Evolutionary conservation across 2,888 invertebrate species (phyloP).

Genomic region (Stramonita haemastoma): DNA sequence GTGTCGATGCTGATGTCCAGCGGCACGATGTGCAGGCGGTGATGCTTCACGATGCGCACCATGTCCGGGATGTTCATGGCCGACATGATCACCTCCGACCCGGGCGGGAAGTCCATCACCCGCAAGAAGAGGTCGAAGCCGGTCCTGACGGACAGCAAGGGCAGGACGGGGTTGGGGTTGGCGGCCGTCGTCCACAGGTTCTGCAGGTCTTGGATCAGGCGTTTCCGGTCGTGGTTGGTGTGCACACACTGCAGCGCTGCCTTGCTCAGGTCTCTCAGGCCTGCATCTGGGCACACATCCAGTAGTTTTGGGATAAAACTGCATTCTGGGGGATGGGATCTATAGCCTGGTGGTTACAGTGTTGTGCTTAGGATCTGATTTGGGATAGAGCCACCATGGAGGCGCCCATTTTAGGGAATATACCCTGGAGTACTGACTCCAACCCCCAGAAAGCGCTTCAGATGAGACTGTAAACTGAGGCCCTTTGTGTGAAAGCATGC

Average conservation of each 20-base stretch:
- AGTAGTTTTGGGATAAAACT: no score
- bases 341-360: no score
- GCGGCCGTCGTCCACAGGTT: constrained; percentile 59
- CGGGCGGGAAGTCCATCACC: constrained; percentile 72
- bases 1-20: constrained; percentile 75
- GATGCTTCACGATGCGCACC: constrained; percentile 70
- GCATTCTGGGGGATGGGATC: no score
- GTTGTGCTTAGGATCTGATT: not conserved
- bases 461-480: no score
- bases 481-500: no score
- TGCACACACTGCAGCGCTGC: constrained; percentile 56
- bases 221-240: constrained; percentile 49
- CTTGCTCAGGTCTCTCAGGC: constrained; percentile 54
- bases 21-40: constrained; percentile 72
- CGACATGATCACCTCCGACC: constrained; percentile 77
- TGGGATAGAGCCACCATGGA: not conserved
- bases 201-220: constrained; percentile 54
- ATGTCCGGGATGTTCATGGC: constrained; percentile 78
- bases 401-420: not conserved
- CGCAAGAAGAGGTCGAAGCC: constrained; percentile 72
- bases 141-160: constrained; percentile 71
- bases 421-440: not conserved
- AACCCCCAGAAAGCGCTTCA: no score
- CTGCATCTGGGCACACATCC: constrained; percentile 57
- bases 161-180: constrained; percentile 66